phyloP scores from a whole-genome alignment of 1,140 invertebrate species.

The Ridgeia piscesae region DNA sequence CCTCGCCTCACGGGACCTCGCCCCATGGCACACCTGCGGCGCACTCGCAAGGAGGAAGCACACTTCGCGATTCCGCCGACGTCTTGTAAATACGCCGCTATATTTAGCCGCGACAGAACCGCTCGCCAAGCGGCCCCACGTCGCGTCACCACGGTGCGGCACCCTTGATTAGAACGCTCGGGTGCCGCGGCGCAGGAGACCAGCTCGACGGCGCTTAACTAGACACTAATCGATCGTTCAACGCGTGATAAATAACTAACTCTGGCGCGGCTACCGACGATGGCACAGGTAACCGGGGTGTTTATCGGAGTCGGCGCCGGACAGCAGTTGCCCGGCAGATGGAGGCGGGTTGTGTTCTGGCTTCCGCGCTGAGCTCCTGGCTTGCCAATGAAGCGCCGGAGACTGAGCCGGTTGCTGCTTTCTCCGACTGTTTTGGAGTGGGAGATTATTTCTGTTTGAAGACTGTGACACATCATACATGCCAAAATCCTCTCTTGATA shows the following conservation, averaged over 20 bases:
- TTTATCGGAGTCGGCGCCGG: not conserved
- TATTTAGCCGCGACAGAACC: not conserved
- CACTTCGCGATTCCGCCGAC: not conserved
- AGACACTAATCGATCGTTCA: not conserved
- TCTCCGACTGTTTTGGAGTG: no score
- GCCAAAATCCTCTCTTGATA: no score
- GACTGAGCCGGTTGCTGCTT: no score
- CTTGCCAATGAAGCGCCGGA: no score
- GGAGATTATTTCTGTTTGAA: no score
- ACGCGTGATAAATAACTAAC: not conserved
- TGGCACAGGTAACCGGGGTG: not conserved
- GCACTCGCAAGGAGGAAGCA: not conserved
- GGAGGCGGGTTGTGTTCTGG: not conserved
- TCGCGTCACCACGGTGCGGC: not conserved
- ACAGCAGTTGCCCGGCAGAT: not conserved
- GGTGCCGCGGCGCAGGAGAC: not conserved
- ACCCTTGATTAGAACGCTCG: not conserved
- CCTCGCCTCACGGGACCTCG: not conserved
- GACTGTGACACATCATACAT: no score
- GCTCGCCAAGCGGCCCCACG: not conserved
- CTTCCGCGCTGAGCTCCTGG: no score
- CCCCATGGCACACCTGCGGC: not conserved
- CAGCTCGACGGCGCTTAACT: not conserved
- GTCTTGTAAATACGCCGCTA: not conserved
- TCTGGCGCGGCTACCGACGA: not conserved